Percentiles rank a stretch among this genome's conserved stretches.
phyloP scores from a whole-genome alignment of 1,140 invertebrate species.

The Meloidogyne chitwoodi region DNA sequence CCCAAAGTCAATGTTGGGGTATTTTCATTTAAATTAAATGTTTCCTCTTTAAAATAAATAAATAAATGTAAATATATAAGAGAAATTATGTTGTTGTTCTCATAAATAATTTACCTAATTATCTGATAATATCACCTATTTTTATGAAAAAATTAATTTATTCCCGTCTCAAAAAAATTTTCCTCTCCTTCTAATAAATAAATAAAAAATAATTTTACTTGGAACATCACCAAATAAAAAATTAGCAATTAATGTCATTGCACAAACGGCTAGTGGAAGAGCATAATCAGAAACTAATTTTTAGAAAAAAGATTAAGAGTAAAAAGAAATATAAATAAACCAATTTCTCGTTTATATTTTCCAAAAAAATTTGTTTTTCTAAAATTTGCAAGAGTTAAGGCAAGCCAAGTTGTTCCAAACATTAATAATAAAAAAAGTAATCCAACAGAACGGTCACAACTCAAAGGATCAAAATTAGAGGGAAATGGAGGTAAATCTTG shows the following conservation, averaged over 20 bases:
- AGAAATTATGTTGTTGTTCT: no score
- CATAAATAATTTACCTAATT: no score
- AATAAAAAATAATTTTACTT: slow-evolving; percentile 52
- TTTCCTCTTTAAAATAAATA: slow-evolving; percentile 21
- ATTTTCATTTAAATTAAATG: slow-evolving; percentile 9
- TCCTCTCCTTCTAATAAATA: slow-evolving; percentile 21
- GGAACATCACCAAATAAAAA: slow-evolving; percentile 61
- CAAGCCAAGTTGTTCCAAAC: slow-evolving; percentile 62
- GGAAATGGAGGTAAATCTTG: background rate
- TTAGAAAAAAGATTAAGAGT: background rate
- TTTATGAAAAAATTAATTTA: no score
- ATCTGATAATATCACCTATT: no score
- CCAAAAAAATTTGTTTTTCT: slow-evolving; percentile 63
- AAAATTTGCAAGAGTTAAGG: slow-evolving; percentile 61
- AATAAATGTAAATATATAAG: no score
- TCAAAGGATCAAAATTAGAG: slow-evolving; percentile 30
- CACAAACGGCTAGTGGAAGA: slow-evolving; percentile 61
- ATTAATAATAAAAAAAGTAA: slow-evolving; percentile 61
- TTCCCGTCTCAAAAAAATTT: no score
- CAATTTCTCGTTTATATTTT: slow-evolving; percentile 61
- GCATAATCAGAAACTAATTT: slow-evolving; percentile 62
- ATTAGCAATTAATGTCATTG: slow-evolving; percentile 62
- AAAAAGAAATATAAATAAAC: background rate
- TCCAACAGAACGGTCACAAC: slow-evolving; percentile 57
- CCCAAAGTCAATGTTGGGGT: background rate